These are phyloP conservation scores for Anneissia japonica DNA, from an alignment of 35 echinoderm and acorn worm genomes.

Conservation along the genomic window DNA sequence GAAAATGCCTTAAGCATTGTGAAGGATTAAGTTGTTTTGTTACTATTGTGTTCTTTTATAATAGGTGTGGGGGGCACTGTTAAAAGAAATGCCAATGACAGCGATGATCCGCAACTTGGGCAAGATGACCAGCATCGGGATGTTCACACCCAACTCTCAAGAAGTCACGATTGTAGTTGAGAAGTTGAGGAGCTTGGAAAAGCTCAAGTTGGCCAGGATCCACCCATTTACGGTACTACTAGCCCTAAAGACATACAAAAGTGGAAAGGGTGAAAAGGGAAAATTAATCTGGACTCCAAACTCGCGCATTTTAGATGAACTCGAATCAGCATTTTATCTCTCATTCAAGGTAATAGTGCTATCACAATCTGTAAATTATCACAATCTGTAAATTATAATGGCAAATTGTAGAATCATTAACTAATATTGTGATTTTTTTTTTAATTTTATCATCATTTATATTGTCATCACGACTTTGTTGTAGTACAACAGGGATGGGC, in stretches of 20 bases:
- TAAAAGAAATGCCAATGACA: conserved; percentile 65
- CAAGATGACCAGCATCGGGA: conserved; percentile 46
- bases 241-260: conserved; percentile 64
- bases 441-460: no score
- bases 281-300: conserved; percentile 67
- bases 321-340: conserved; percentile 65
- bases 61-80: conserved; percentile 71
- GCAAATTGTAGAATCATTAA: no score
- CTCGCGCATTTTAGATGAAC: conserved; percentile 37
- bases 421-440: no score
- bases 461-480: no score
- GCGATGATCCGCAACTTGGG: conserved; percentile 64
- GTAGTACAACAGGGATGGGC: no score
- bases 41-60: not conserved
- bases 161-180: conserved; percentile 46
- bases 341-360: conserved; percentile 94
- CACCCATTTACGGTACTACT: conserved; percentile 71
- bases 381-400: no score
- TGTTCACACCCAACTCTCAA: conserved; percentile 32
- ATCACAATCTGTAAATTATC: no score
- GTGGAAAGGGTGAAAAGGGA: conserved; percentile 39
- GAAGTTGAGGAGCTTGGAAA: conserved; percentile 35
- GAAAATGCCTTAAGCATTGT: not conserved
- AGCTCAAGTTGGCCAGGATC: conserved; percentile 41
- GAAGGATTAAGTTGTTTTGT: not conserved